Conservation (phyloP, 1,140 invertebrate genomes). For the Globodera ellingtonae region DNA sequence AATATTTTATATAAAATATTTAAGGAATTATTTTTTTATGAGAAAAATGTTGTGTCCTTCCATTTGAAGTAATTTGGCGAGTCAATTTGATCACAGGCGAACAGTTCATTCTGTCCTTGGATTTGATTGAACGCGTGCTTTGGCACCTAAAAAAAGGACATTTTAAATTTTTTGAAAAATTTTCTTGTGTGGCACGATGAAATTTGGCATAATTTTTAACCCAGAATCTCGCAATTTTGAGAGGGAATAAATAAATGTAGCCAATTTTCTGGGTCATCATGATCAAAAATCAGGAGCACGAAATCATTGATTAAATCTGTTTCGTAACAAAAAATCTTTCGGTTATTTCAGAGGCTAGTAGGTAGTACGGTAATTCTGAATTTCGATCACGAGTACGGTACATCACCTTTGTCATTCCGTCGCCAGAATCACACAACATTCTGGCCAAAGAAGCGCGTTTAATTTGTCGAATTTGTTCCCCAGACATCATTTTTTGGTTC, state of each 20-base stretch:
- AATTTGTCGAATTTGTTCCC: slow-evolving; percentile 75
- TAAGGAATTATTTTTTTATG: neutral
- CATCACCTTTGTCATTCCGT: slow-evolving; percentile 41
- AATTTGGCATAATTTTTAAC: neutral
- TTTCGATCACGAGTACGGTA: neutral
- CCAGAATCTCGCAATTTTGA: too few species aligned
- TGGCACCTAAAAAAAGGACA: slow-evolving; percentile 25
- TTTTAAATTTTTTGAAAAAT: neutral
- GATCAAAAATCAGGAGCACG: too few species aligned
- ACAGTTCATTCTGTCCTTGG: slow-evolving; percentile 25
- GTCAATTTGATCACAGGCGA: slow-evolving; percentile 36
- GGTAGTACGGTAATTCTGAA: neutral
- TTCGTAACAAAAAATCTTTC: too few species aligned
- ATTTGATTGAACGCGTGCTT: slow-evolving; percentile 44
- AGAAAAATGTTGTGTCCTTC: slow-evolving; percentile 30
- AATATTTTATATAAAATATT: neutral
- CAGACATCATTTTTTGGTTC: slow-evolving; percentile 79
- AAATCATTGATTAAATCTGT: too few species aligned
- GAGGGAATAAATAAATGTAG: too few species aligned
- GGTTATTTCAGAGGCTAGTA: too few species aligned
- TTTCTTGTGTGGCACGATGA: too few species aligned
- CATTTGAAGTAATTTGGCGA: slow-evolving; percentile 34
- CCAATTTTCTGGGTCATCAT: too few species aligned
- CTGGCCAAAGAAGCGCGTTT: slow-evolving; percentile 74
- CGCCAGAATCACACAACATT: slow-evolving; percentile 74